A percentile compares a stretch with the other conserved stretches of the same genome.
Conservation (phyloP, 2,888 invertebrate species). For the Stenchaetothrips biformis region DNA sequence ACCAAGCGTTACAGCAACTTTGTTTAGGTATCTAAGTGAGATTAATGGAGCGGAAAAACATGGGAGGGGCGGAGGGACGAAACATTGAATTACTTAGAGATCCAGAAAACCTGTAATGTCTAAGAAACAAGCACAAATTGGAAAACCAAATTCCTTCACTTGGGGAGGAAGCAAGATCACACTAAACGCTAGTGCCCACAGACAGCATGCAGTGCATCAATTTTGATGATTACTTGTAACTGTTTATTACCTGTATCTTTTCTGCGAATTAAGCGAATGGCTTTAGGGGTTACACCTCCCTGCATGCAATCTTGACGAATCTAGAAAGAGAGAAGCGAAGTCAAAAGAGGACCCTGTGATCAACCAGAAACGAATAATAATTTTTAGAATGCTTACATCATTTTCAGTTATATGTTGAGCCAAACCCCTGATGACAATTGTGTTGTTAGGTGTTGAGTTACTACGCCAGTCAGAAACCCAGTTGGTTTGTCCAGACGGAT, state of each 20-base stretch:
- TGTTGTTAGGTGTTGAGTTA: conserved; percentile 59
- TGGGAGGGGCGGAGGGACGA: no score
- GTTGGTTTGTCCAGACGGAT: conserved; percentile 26
- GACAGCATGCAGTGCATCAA: no score
- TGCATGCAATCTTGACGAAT: conserved; percentile 71
- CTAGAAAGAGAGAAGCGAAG: conserved; percentile 49
- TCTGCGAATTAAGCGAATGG: conserved; percentile 75
- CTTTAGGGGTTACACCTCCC: conserved; percentile 69
- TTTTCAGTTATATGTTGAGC: conserved; percentile 71
- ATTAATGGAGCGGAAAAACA: no score
- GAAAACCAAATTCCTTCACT: no score
- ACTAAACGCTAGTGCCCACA: no score
- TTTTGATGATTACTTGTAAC: neutral
- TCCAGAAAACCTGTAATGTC: no score
- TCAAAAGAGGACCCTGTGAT: conserved; percentile 35
- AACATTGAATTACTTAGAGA: no score
- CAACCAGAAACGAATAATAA: conserved; percentile 37
- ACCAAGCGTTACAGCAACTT: no score
- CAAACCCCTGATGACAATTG: conserved; percentile 69
- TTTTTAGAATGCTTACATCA: conserved; percentile 55
- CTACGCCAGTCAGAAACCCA: conserved; percentile 45
- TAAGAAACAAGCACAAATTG: no score
- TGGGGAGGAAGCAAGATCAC: no score
- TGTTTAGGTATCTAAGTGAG: no score
- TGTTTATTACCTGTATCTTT: conserved; percentile 71